Evolutionary conservation across 2,888 invertebrate species (phyloP).

Genomic region (Tubulanus polymorphus): DNA sequence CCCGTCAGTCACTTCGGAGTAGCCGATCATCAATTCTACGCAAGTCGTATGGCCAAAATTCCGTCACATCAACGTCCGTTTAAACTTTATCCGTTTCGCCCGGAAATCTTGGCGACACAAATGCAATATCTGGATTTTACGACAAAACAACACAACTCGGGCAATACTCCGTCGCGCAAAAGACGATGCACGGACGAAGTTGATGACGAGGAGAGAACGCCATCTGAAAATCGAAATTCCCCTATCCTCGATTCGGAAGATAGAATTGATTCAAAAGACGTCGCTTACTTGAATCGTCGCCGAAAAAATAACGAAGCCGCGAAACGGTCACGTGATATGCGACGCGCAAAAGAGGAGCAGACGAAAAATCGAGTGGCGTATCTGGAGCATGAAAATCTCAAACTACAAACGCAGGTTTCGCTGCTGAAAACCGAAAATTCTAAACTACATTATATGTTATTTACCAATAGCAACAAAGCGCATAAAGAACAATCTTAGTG

Average conservation of each 20-base stretch:
- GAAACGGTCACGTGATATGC: conserved; percentile 35
- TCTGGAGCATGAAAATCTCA: conserved; percentile 40
- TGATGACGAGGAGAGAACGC: neutral
- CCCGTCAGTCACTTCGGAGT: neutral
- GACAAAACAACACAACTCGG: too few relatives aligned
- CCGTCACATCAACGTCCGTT: neutral
- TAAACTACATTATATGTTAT: conserved; percentile 40
- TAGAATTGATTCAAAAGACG: too few relatives aligned
- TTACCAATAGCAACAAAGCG: too few relatives aligned
- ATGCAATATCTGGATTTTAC: too few relatives aligned
- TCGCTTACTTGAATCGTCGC: conserved; percentile 38
- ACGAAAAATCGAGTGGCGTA: conserved; percentile 39
- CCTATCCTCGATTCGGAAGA: too few relatives aligned
- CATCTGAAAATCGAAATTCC: neutral
- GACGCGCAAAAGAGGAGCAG: conserved; percentile 39
- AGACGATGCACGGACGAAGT: neutral
- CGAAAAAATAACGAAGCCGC: conserved; percentile 44
- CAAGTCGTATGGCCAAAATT: too few relatives aligned
- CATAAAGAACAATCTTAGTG: too few relatives aligned
- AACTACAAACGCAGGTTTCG: conserved; percentile 38
- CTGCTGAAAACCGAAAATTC: conserved; percentile 41
- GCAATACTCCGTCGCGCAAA: too few relatives aligned
- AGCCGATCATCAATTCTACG: too few relatives aligned
- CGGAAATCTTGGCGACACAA: neutral
- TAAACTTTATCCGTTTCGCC: neutral